Evolutionary conservation across 2,797 vertebrate genomes (phyloP).

Genomic region (Saguinus oedipus): DNA sequence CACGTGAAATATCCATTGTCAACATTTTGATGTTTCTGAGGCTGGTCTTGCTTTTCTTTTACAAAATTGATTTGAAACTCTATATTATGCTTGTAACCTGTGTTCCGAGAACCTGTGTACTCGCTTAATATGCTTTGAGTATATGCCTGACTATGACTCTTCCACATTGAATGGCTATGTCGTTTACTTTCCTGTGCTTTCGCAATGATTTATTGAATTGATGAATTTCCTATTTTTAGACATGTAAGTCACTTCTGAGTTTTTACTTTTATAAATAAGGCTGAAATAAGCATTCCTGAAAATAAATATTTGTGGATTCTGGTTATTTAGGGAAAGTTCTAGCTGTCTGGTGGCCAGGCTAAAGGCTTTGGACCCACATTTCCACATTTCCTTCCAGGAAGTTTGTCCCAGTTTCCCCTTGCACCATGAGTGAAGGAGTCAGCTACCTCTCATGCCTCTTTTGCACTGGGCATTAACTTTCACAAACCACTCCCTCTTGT

Average conservation of each 20-base stretch:
- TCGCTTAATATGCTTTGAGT: not conserved
- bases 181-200: not conserved
- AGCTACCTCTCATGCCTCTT: not conserved
- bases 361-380: not conserved
- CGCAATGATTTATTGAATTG: not conserved
- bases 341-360: not conserved
- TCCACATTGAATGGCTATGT: not conserved
- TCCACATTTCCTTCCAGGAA: not conserved
- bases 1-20: not conserved
- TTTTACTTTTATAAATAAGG: constrained; percentile 17
- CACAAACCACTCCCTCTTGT: not conserved
- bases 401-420: not conserved
- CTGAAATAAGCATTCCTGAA: constrained; percentile 4
- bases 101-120: not conserved
- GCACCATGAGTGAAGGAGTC: fast-evolving
- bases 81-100: not conserved
- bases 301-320: not conserved
- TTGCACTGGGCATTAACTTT: not conserved
- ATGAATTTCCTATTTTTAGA: constrained; percentile 17
- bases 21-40: not conserved
- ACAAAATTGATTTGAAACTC: not conserved
- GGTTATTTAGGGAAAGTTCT: constrained; percentile 39
- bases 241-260: not conserved
- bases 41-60: not conserved
- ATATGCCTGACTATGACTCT: not conserved